Evolutionary conservation across 2,888 invertebrate genomes (phyloP).

Genomic region (Euphydryas editha): DNA sequence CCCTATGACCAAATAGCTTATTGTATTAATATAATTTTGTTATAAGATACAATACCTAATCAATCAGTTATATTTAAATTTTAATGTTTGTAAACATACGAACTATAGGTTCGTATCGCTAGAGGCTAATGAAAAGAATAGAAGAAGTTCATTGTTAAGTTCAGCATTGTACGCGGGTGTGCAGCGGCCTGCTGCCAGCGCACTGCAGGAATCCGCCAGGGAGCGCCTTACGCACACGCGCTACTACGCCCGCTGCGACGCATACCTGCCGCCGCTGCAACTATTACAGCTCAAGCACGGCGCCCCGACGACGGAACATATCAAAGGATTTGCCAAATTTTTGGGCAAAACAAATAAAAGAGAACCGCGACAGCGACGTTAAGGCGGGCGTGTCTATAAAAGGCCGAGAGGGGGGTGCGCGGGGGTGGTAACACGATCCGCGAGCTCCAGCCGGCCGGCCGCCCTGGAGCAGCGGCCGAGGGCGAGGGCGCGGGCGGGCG

Average conservation of each 20-base stretch:
- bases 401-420: slow-evolving; percentile 82
- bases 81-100: slow-evolving; percentile 73
- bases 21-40: slow-evolving; percentile 23
- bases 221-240: slow-evolving; percentile 50
- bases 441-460: slow-evolving; percentile 80
- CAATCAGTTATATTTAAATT: slow-evolving; percentile 58
- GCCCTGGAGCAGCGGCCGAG: slow-evolving; percentile 68
- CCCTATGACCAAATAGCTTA: too few relatives aligned
- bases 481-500: slow-evolving; percentile 44
- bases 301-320: slow-evolving; percentile 36
- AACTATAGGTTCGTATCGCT: slow-evolving; percentile 48
- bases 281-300: slow-evolving; percentile 16
- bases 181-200: slow-evolving; percentile 64
- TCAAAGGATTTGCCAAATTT: slow-evolving; percentile 75
- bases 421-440: slow-evolving; percentile 84
- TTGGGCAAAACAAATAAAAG: slow-evolving; percentile 82
- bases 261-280: slow-evolving; percentile 46
- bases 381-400: slow-evolving; percentile 82
- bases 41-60: slow-evolving; percentile 42
- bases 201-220: slow-evolving; percentile 64
- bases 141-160: slow-evolving; percentile 79
- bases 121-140: slow-evolving; percentile 63
- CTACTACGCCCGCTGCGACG: slow-evolving; percentile 25
- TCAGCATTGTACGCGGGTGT: slow-evolving; percentile 59
- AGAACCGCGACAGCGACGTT: slow-evolving; percentile 64